Percentiles rank a stretch among this genome's conserved stretches.
These are phyloP conservation scores for Pipra filicauda DNA, from an alignment of 2,113 vertebrate species.

Conservation along the genomic window DNA sequence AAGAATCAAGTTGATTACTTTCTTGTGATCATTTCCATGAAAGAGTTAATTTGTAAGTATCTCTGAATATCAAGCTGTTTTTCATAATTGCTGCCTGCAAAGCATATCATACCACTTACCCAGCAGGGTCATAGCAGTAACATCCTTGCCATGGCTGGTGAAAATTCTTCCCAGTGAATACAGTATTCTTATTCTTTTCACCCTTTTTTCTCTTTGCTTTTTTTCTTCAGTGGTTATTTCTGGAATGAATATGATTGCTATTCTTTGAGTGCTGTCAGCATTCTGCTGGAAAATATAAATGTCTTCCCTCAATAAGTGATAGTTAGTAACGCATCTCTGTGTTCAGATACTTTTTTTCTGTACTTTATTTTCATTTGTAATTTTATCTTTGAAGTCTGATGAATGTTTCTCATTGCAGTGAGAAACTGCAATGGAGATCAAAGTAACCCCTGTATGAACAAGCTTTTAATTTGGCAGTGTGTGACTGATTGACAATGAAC, in stretches of 20 bases:
- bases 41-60: neutral
- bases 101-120: neutral
- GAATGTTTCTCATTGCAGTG: neutral
- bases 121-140: neutral
- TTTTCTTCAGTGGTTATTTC: neutral
- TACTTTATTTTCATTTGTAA: neutral
- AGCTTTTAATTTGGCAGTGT: conserved; percentile 1
- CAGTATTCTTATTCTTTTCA: neutral
- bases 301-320: neutral
- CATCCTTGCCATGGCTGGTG: neutral
- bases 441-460: neutral
- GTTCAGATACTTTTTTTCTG: neutral
- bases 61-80: neutral
- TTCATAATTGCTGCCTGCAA: neutral
- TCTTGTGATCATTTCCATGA: neutral
- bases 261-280: neutral
- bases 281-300: neutral
- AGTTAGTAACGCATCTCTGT: neutral
- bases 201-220: neutral
- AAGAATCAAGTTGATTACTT: neutral
- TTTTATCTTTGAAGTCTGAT: conserved; percentile 10
- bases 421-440: neutral
- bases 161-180: neutral
- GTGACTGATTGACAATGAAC: neutral
- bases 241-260: neutral